Evolutionary conservation across 2,888 invertebrate species (phyloP).

Genomic region (Adelognathus sp.): DNA sequence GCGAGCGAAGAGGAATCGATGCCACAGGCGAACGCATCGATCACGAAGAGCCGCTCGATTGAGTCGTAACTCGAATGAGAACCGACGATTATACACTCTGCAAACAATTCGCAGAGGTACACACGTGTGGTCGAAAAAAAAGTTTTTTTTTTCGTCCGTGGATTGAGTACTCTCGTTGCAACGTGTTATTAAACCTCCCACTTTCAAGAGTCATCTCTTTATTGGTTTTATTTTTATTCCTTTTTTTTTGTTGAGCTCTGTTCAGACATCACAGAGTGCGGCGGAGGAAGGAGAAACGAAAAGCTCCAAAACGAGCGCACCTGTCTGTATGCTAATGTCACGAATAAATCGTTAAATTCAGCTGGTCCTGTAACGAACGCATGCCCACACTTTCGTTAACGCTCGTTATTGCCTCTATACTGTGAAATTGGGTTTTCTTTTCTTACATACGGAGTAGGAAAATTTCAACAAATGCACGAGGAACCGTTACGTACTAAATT

Average conservation of each 20-base stretch:
- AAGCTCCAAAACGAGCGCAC: slow-evolving; percentile 36
- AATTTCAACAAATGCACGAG: too few species aligned
- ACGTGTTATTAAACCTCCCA: slow-evolving; percentile 64
- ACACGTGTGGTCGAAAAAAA: not conserved
- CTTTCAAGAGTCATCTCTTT: slow-evolving; percentile 43
- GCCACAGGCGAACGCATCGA: slow-evolving; percentile 53
- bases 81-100: slow-evolving; percentile 43
- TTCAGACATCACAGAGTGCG: not conserved
- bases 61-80: slow-evolving; percentile 58
- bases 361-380: not conserved
- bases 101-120: slow-evolving; percentile 3
- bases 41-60: slow-evolving; percentile 54
- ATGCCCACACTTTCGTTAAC: not conserved
- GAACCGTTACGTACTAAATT: too few species aligned
- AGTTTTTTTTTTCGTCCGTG: not conserved
- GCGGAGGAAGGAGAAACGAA: slow-evolving; percentile 6
- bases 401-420: too few species aligned
- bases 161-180: slow-evolving; percentile 58
- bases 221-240: not conserved
- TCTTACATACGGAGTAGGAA: too few species aligned
- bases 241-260: not conserved
- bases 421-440: too few species aligned
- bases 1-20: too few species aligned
- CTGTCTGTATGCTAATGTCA: slow-evolving; percentile 55
- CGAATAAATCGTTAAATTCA: slow-evolving; percentile 46